Percentiles rank a stretch among this genome's conserved stretches.
These are phyloP conservation scores for Pseudorhombus dupliciocellatus DNA, from an alignment of 2,113 vertebrate species.

Conservation along the genomic window DNA sequence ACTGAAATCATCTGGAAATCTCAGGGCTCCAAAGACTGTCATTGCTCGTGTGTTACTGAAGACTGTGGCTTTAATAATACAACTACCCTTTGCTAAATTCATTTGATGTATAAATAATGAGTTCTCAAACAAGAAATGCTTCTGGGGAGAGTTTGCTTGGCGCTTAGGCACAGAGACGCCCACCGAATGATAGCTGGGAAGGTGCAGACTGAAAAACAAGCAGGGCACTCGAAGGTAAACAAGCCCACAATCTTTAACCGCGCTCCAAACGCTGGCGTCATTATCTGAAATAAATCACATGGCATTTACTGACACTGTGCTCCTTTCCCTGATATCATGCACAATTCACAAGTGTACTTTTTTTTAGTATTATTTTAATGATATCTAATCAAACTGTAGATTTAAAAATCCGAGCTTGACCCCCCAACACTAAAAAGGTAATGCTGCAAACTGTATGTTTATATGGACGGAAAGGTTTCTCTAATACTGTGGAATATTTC, in stretches of 20 bases:
- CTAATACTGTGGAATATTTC: no score
- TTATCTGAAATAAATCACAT: no score
- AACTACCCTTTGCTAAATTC: slow-evolving; percentile 47
- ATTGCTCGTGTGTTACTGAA: slow-evolving; percentile 31
- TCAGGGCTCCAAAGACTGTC: slow-evolving; percentile 22
- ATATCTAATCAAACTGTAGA: no score
- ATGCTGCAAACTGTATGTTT: no score
- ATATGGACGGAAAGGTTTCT: no score
- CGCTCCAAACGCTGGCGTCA: neutral
- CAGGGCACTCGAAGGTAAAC: slow-evolving; percentile 10
- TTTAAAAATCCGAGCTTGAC: no score
- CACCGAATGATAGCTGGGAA: slow-evolving; percentile 12
- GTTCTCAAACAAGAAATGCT: slow-evolving; percentile 38
- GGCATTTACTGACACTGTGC: no score
- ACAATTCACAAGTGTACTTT: no score
- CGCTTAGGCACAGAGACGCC: slow-evolving; percentile 10
- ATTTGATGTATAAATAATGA: slow-evolving; percentile 64
- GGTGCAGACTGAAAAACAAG: neutral
- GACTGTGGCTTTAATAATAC: slow-evolving; percentile 46
- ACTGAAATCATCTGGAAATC: slow-evolving; percentile 34
- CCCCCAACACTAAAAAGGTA: no score
- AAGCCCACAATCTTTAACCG: slow-evolving; percentile 4
- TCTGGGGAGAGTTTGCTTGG: slow-evolving; percentile 31
- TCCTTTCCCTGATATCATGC: no score
- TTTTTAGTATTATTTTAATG: no score